Conservation (phyloP, 2,888 invertebrate species). For the Lasioglossum morio region DNA sequence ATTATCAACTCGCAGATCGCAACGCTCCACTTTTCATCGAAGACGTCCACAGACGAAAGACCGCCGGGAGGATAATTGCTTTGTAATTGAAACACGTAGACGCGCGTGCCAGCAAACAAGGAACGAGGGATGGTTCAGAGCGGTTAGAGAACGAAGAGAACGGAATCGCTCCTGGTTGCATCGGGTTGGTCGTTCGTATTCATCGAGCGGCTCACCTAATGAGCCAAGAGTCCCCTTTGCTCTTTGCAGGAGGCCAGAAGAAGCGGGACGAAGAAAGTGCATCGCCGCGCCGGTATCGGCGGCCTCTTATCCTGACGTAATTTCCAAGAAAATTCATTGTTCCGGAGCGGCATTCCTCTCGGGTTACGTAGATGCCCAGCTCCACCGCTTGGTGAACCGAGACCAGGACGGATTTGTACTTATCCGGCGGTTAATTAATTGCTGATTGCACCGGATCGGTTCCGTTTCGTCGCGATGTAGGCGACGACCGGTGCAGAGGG, state of each 20-base stretch:
- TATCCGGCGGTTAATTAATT: constrained; percentile 53
- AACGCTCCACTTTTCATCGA: constrained; percentile 3
- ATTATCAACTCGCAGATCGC: not conserved
- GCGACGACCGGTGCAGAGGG: constrained; percentile 3
- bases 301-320: constrained; percentile 7
- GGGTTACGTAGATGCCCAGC: constrained; percentile 2
- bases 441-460: not conserved
- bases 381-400: not conserved
- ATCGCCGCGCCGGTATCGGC: constrained; percentile 24
- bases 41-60: constrained; percentile 9
- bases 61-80: constrained; percentile 53
- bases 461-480: constrained; percentile 9
- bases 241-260: constrained; percentile 34
- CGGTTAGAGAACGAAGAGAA: constrained; percentile 29
- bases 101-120: constrained; percentile 56
- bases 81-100: constrained; percentile 65
- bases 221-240: constrained; percentile 62
- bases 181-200: constrained; percentile 26
- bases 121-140: constrained; percentile 23
- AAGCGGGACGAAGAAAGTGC: constrained; percentile 25
- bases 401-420: constrained; percentile 14
- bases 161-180: constrained; percentile 32
- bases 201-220: constrained; percentile 49
- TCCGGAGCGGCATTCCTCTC: constrained; percentile 18
- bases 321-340: constrained; percentile 44